phyloP scores from a whole-genome alignment of 2,888 invertebrate genomes.

The Dendrolimus pini region DNA sequence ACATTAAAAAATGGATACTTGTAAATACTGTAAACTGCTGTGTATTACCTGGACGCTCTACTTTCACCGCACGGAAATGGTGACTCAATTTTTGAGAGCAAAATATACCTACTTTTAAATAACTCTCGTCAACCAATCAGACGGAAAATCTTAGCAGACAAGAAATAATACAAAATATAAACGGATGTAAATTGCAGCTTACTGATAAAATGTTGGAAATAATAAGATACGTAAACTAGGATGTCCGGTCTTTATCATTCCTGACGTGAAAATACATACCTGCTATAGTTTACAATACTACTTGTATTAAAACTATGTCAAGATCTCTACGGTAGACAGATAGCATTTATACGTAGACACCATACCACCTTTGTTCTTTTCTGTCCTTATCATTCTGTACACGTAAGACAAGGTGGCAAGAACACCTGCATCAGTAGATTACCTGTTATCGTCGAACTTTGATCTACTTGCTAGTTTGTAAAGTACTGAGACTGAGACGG shows the following conservation, averaged over 20 bases:
- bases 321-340: conserved; percentile 38
- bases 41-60: background rate
- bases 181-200: background rate
- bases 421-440: conserved; percentile 8
- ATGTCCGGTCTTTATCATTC: background rate
- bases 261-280: background rate
- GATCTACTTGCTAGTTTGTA: conserved; percentile 6
- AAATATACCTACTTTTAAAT: background rate
- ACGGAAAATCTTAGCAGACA: background rate
- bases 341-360: conserved; percentile 45
- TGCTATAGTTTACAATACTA: conserved; percentile 4
- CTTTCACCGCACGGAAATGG: background rate
- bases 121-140: background rate
- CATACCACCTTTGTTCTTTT: background rate
- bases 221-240: background rate
- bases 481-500: conserved; percentile 11
- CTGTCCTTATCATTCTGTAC: conserved; percentile 10
- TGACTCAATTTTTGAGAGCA: background rate
- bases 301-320: conserved; percentile 60
- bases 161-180: background rate
- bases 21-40: too few species aligned
- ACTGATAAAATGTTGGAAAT: background rate
- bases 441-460: conserved; percentile 10
- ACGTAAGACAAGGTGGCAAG: conserved; percentile 6
- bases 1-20: too few species aligned